These are phyloP conservation scores for Ridgeia piscesae DNA, from an alignment of 1,140 invertebrate genomes.

Conservation along the genomic window DNA sequence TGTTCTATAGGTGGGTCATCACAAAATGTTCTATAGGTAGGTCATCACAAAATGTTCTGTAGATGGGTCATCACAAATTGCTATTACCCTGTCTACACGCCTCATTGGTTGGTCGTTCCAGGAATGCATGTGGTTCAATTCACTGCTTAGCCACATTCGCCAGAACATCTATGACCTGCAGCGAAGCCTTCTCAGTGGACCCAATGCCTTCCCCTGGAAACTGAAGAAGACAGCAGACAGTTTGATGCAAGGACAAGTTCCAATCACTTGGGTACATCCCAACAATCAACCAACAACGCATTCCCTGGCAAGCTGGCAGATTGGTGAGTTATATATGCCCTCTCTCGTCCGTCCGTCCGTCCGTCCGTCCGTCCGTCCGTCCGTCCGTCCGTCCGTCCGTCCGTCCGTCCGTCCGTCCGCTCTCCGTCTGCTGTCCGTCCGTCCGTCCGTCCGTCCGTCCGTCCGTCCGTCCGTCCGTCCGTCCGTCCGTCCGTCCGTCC, in stretches of 20 bases:
- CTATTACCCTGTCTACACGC: neutral
- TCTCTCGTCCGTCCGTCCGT: no score
- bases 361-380: no score
- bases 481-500: no score
- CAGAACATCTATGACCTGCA: conserved; percentile 49
- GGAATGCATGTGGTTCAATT: conserved; percentile 55
- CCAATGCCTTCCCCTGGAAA: conserved; percentile 40
- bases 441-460: no score
- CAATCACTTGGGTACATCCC: conserved; percentile 52
- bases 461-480: no score
- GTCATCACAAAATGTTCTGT: no score
- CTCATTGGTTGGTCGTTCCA: conserved; percentile 27
- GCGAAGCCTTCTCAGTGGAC: conserved; percentile 42
- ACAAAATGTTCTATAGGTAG: no score
- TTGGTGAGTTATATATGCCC: conserved; percentile 36
- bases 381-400: no score
- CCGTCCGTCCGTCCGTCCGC: no score
- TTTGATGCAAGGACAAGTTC: conserved; percentile 50
- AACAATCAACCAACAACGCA: conserved; percentile 53
- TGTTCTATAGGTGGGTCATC: no score
- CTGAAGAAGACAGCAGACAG: conserved; percentile 39
- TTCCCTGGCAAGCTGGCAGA: conserved; percentile 51
- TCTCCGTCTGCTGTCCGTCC: no score
- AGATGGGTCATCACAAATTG: no score
- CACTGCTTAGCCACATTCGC: conserved; percentile 50